Base-by-base conservation (phyloP, 2,888 invertebrate genomes). In the Mesorhabditis belari region DNA sequence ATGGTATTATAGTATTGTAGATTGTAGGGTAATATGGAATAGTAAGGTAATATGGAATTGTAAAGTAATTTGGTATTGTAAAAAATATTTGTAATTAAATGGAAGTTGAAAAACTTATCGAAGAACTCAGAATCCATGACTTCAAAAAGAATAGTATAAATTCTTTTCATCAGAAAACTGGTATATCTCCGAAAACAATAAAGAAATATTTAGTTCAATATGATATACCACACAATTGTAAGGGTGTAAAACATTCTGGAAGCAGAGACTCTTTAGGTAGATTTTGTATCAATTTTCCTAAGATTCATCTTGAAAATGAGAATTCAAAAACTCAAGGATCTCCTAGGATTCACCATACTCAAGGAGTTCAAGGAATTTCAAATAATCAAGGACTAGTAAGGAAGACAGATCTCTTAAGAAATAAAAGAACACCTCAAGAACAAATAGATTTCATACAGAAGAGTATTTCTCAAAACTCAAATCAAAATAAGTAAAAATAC, bases 391-490 rank as follows among this genome's bases (percentile, higher is more conserved):
- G 56, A 17, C 5, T 35, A 25, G n/a, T 19, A 23, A 25, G 17
- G 3, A 19, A 27, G 27, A 29, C 26, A 21, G 17, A n/a, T 27
- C 9, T 4, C 19, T 26, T 21, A 27, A 21, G 19, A 27, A 58
- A 51, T 12, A 58, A 52, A 58, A 50, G 44, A 35, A 29, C 58
- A 52, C 58, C 58, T 23, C 51, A 58, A 52, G 58, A 58, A 52
- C 58, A 58, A 57, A 57, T 57, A 5, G 57, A 21, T 21, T 57
- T 25, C 49, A 57, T 57, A 19, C 44, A 57, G 25, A 57, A 57
- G n/a, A 57, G 57, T 57, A n/a, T 55, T 28, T n/a, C n/a, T 28
- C n/a, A 26, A 55, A 55, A 55, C 12, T 24, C 24, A n/a, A n/a
- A n/a, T n/a, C n/a, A n/a, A n/a, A n/a, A n/a, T n/a, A 55, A 17